Evolutionary conservation across 2,797 vertebrate genomes (phyloP).

Genomic region (Hydrolagus colliei): DNA sequence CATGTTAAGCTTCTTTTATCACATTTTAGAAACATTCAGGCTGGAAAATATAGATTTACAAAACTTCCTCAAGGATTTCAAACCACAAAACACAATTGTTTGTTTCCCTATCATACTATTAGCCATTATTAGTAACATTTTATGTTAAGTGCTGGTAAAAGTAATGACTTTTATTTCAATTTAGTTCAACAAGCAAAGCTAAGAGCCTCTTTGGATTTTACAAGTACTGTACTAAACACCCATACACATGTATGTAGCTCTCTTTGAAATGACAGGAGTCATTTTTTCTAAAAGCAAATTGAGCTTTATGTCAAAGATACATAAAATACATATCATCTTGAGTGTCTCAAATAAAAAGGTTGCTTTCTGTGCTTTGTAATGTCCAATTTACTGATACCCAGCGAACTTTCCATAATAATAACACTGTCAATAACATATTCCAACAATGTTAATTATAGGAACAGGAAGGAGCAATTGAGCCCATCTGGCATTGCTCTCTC

Average conservation of each 20-base stretch:
- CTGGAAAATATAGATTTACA: not conserved
- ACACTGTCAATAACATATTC: not conserved
- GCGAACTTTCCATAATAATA: not conserved
- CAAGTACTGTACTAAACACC: not conserved
- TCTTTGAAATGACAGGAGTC: not conserved
- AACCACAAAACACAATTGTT: not conserved
- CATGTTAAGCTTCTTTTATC: not conserved
- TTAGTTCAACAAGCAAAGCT: not conserved
- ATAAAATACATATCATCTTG: not conserved
- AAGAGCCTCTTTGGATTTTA: not conserved
- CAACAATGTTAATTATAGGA: no score
- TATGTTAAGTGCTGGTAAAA: not conserved
- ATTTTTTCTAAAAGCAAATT: not conserved
- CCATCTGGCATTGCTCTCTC: no score
- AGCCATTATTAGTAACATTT: not conserved
- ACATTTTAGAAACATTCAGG: not conserved
- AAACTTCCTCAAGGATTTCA: no score
- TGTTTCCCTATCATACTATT: not conserved
- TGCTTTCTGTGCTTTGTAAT: conserved; percentile 4
- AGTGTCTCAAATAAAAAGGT: not conserved
- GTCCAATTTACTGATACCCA: not conserved
- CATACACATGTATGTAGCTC: not conserved
- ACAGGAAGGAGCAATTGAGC: no score
- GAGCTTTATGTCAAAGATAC: not conserved
- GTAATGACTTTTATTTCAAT: not conserved